Conservation (phyloP, 23 tunicate genomes). For the Trididemnum miniatum region DNA sequence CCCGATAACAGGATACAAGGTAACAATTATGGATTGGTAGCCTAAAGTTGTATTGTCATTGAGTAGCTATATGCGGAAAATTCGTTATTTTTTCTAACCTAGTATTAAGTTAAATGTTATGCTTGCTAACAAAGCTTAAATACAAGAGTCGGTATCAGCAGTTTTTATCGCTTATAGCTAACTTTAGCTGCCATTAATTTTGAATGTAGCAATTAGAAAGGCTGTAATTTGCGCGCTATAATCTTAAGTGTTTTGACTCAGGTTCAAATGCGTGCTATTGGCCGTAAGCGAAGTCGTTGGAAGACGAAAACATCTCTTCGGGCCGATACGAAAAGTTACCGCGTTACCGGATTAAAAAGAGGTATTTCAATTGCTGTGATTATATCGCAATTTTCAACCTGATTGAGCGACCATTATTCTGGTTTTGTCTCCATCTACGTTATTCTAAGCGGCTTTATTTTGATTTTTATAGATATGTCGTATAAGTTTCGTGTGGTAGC, state of each 20-base stretch:
- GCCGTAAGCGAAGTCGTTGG: neutral
- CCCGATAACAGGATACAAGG: constrained; percentile 41
- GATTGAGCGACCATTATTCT: too few relatives aligned
- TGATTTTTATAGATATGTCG: constrained; percentile 10
- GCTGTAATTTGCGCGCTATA: neutral
- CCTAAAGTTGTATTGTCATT: neutral
- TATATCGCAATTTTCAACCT: too few relatives aligned
- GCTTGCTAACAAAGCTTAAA: too few relatives aligned
- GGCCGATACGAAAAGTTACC: neutral
- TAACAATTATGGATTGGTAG: constrained; percentile 20
- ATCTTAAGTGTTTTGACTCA: neutral
- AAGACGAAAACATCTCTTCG: neutral
- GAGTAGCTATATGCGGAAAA: constrained; percentile 1
- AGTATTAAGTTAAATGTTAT: constrained; percentile 1
- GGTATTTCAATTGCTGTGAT: constrained; percentile 15
- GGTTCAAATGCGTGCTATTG: constrained; percentile 13
- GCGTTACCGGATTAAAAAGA: constrained; percentile 10
- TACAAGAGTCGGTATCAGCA: too few relatives aligned
- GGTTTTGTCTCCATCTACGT: too few relatives aligned
- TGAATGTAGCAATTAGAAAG: neutral
- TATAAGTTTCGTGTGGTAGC: constrained; percentile 50
- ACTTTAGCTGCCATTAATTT: constrained; percentile 1
- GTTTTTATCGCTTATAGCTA: too few relatives aligned
- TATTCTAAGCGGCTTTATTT: too few relatives aligned
- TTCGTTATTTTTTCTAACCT: neutral